Conservation (phyloP, 2,888 invertebrate genomes). For the Argyresthia albistria region DNA sequence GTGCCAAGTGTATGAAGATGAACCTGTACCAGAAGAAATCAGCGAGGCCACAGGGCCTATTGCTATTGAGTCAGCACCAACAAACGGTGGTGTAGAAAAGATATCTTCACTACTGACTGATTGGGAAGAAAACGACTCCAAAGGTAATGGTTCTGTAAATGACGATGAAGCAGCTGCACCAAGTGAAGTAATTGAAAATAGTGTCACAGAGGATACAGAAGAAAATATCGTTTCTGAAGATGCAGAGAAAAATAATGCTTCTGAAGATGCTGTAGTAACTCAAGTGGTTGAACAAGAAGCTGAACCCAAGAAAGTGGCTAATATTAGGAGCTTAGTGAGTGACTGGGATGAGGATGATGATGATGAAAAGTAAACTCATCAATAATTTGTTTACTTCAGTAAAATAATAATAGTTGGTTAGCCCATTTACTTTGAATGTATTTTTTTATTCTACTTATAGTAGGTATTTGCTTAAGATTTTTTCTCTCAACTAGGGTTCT, state of each 20-base stretch:
- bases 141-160: constrained; percentile 23
- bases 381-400: constrained; percentile 12
- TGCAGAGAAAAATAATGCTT: constrained; percentile 2
- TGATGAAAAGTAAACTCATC: constrained; percentile 19
- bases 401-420: constrained; percentile 1
- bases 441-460: too few relatives aligned
- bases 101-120: constrained; percentile 58
- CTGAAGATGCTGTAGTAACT: constrained; percentile 4
- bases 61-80: background rate
- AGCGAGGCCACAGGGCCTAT: constrained; percentile 17
- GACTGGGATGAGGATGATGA: constrained; percentile 68
- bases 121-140: constrained; percentile 66
- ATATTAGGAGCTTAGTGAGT: constrained; percentile 59
- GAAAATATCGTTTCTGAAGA: constrained; percentile 9
- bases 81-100: constrained; percentile 29
- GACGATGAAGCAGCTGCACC: constrained; percentile 8
- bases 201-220: constrained; percentile 8
- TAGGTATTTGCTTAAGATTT: too few relatives aligned
- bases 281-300: constrained; percentile 5
- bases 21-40: background rate
- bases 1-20: background rate
- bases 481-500: too few relatives aligned
- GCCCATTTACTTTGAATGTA: background rate
- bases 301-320: constrained; percentile 27
- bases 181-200: background rate